Evolutionary conservation across 2,888 invertebrate species (phyloP).

Genomic region (Incurvaria masculella): DNA sequence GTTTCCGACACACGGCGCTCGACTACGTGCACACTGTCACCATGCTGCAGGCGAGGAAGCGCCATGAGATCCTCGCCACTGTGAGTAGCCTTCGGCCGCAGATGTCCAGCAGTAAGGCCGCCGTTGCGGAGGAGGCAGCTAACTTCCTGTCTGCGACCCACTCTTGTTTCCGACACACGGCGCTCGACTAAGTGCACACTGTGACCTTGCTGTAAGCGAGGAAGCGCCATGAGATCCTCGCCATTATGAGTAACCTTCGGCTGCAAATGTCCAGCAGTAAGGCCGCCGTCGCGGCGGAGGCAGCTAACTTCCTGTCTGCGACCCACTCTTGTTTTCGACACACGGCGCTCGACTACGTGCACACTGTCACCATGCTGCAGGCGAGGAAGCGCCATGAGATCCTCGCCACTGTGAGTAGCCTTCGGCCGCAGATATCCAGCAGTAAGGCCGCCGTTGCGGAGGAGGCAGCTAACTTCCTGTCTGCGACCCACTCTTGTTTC

Average conservation of each 20-base stretch:
- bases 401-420: slow-evolving; percentile 77
- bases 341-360: slow-evolving; percentile 92
- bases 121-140: no score
- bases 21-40: slow-evolving; percentile 93
- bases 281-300: slow-evolving; percentile 81
- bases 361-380: slow-evolving; percentile 84
- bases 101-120: no score
- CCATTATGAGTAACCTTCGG: no score
- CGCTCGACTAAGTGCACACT: no score
- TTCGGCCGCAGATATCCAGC: slow-evolving; percentile 65
- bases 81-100: no score
- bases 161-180: no score
- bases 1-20: slow-evolving; percentile 92
- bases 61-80: slow-evolving; percentile 88
- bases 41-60: slow-evolving; percentile 83
- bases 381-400: slow-evolving; percentile 89
- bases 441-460: slow-evolving; percentile 82
- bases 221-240: no score
- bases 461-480: slow-evolving; percentile 80
- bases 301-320: slow-evolving; percentile 81
- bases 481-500: slow-evolving; percentile 90
- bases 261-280: slow-evolving; percentile 71
- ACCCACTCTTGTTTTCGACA: slow-evolving; percentile 93
- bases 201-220: no score
- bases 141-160: no score